These are phyloP conservation scores for Camponotus pennsylvanicus DNA, from an alignment of 1,140 invertebrate genomes.

Conservation along the genomic window DNA sequence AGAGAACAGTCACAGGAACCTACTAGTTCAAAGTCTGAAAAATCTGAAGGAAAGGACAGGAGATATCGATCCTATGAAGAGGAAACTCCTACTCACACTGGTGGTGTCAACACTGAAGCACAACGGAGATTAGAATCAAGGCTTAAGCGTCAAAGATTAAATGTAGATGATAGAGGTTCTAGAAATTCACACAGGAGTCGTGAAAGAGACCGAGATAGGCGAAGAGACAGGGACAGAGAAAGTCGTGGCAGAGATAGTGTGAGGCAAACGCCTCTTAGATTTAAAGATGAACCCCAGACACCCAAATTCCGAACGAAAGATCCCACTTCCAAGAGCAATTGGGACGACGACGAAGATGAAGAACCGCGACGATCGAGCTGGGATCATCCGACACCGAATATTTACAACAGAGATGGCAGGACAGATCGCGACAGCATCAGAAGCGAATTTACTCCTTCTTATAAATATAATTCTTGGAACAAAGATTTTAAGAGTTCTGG, in stretches of 20 bases:
- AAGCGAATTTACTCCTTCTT: constrained; percentile 93
- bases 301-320: constrained; percentile 88
- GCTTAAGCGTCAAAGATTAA: constrained; percentile 87
- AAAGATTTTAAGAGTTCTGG: constrained; percentile 89
- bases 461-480: constrained; percentile 94
- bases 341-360: constrained; percentile 95
- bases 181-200: constrained; percentile 74
- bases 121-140: constrained; percentile 90
- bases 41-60: constrained; percentile 84
- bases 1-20: constrained; percentile 85
- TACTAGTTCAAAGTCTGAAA: constrained; percentile 77
- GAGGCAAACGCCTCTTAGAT: constrained; percentile 87
- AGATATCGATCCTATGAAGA: constrained; percentile 92
- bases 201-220: constrained; percentile 76
- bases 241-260: constrained; percentile 78
- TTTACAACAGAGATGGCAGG: constrained; percentile 82
- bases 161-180: constrained; percentile 76
- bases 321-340: constrained; percentile 91
- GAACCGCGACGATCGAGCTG: constrained; percentile 92
- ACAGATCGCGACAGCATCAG: constrained; percentile 85
- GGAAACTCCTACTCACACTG: constrained; percentile 97
- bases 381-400: constrained; percentile 96
- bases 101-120: constrained; percentile 94
- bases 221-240: constrained; percentile 76
- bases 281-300: constrained; percentile 93